Conservation (phyloP, 2,797 vertebrate genomes). For the Hirundo rustica region DNA sequence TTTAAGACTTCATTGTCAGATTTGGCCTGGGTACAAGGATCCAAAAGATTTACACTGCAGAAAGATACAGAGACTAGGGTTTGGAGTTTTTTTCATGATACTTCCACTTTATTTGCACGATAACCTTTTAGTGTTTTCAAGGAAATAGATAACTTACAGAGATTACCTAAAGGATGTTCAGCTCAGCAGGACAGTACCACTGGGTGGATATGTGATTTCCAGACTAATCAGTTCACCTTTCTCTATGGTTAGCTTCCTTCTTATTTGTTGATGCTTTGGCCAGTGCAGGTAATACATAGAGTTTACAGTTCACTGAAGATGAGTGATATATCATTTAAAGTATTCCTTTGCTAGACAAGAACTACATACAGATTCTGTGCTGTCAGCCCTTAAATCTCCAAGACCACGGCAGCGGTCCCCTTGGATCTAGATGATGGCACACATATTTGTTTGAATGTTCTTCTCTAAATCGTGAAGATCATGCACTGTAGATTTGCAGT, state of each 20-base stretch:
- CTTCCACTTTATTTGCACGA: not conserved
- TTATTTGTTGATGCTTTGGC: not conserved
- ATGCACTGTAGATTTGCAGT: not conserved
- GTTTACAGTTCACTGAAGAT: not conserved
- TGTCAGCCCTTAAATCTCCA: slow-evolving; percentile 38
- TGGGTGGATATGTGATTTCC: not conserved
- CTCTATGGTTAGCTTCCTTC: not conserved
- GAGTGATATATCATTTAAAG: slow-evolving; percentile 37
- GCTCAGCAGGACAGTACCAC: not conserved
- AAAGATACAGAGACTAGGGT: not conserved
- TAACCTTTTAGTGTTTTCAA: not conserved
- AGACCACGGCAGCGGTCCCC: not conserved
- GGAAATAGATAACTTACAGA: not conserved
- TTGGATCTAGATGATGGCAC: not conserved
- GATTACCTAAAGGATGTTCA: not conserved
- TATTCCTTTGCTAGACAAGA: not conserved
- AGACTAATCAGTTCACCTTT: not conserved
- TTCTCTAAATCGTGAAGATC: not conserved
- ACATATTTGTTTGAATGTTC: slow-evolving; percentile 10
- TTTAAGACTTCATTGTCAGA: not conserved
- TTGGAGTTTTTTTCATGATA: not conserved
- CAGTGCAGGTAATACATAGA: not conserved
- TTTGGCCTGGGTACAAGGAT: not conserved
- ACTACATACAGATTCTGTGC: not conserved
- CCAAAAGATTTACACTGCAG: not conserved